Conservation (phyloP, 2,797 vertebrate species). For the Fistularia commersonii region DNA sequence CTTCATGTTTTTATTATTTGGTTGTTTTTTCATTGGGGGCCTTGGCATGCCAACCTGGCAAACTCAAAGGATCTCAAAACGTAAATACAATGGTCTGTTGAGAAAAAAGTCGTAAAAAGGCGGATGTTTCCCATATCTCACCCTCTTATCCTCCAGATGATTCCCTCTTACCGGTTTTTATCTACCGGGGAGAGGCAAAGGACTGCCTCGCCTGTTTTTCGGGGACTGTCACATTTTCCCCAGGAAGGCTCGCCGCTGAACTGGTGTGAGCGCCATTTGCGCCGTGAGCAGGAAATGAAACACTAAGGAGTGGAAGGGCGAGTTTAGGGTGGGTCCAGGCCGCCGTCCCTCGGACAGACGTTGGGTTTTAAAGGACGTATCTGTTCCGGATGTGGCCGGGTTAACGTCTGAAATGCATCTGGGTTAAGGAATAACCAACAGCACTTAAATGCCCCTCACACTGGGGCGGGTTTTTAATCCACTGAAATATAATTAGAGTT, state of each 20-base stretch:
- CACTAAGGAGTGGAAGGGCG: conserved; percentile 35
- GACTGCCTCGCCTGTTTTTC: conserved; percentile 26
- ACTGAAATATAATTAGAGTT: too few relatives aligned
- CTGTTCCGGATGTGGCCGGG: not conserved
- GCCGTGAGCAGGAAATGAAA: conserved; percentile 52
- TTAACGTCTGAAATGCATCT: not conserved
- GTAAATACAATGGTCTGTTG: too few relatives aligned
- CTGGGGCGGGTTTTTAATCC: too few relatives aligned
- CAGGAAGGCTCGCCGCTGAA: conserved; percentile 23
- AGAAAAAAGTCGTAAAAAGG: too few relatives aligned
- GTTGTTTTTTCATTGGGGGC: too few relatives aligned
- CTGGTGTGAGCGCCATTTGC: conserved; percentile 31
- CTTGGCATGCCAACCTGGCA: too few relatives aligned
- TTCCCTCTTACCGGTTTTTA: conserved; percentile 43
- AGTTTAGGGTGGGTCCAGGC: conserved; percentile 15
- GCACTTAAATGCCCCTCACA: conserved; percentile 5
- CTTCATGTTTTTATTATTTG: too few relatives aligned
- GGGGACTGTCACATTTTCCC: conserved; percentile 13
- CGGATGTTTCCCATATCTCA: too few relatives aligned
- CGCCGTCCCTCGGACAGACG: conserved; percentile 15
- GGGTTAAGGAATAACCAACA: not conserved
- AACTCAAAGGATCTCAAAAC: too few relatives aligned
- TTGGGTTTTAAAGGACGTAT: conserved; percentile 12
- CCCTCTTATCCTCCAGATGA: conserved; percentile 26
- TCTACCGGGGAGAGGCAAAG: conserved; percentile 22